Conservation (phyloP, 2,113 vertebrate species). For the Danionella cerebrum region DNA sequence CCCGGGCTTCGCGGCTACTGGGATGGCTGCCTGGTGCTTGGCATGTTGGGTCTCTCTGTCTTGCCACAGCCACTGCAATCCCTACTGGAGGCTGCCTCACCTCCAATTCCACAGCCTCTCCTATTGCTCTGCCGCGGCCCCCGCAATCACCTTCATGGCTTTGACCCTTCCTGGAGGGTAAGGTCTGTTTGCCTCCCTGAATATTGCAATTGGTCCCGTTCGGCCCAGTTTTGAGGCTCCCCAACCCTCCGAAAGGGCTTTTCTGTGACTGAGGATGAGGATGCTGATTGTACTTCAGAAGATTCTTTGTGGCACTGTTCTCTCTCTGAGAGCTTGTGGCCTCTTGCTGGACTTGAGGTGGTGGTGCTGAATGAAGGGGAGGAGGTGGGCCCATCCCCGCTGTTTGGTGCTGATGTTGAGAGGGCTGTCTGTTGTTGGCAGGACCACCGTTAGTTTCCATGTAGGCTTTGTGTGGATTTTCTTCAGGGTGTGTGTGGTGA, state of each 20-base stretch:
- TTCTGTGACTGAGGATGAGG: conserved; percentile 85
- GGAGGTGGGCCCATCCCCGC: conserved; percentile 49
- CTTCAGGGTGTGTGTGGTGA: conserved; percentile 65
- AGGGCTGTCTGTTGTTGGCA: conserved; percentile 38
- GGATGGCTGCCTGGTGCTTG: conserved; percentile 62
- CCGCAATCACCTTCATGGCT: conserved; percentile 75
- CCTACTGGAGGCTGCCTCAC: conserved; percentile 91
- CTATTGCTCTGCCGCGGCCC: conserved; percentile 70
- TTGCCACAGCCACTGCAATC: conserved; percentile 86
- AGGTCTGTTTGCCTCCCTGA: conserved; percentile 68
- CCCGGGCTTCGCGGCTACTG: conserved; percentile 69
- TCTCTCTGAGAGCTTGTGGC: conserved; percentile 72
- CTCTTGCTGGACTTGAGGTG: conserved; percentile 67
- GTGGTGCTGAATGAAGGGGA: conserved; percentile 46
- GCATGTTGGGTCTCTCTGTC: conserved; percentile 81
- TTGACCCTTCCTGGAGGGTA: conserved; percentile 67
- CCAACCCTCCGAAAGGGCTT: conserved; percentile 79
- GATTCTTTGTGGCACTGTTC: conserved; percentile 87
- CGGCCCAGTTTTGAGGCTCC: conserved; percentile 69
- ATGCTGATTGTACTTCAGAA: conserved; percentile 91
- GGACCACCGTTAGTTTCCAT: conserved; percentile 73
- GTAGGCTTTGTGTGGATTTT: conserved; percentile 79
- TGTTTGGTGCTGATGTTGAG: conserved; percentile 46
- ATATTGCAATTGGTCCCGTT: conserved; percentile 75
- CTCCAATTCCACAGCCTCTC: conserved; percentile 76